Conservation (phyloP, 1,140 invertebrate genomes). For the Rhynchophorus ferrugineus region DNA sequence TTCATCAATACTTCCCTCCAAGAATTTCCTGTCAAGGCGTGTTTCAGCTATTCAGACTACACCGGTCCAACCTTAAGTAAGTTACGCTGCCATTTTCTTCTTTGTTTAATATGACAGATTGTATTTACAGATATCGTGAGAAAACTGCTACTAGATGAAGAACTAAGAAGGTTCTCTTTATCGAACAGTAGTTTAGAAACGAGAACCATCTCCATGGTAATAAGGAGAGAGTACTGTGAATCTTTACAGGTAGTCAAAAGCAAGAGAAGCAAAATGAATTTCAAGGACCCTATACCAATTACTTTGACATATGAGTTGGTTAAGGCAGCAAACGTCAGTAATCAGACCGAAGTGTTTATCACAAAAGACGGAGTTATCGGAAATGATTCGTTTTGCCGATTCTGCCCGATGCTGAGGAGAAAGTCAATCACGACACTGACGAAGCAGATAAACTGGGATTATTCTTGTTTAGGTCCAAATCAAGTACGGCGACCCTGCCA, state of each 20-base stretch:
- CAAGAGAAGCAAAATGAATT: slow-evolving; percentile 1
- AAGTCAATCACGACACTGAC: slow-evolving; percentile 23
- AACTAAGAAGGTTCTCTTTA: slow-evolving; percentile 29
- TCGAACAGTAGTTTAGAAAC: slow-evolving; percentile 8
- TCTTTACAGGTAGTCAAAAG: slow-evolving; percentile 6
- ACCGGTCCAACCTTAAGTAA: background rate
- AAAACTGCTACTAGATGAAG: slow-evolving; percentile 31
- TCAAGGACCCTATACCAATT: slow-evolving; percentile 12
- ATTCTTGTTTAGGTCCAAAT: slow-evolving; percentile 37
- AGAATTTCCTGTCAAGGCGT: slow-evolving; percentile 16
- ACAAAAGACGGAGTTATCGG: background rate
- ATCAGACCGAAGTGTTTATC: slow-evolving; percentile 6
- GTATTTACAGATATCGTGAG: slow-evolving; percentile 21
- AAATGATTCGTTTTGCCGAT: slow-evolving; percentile 16
- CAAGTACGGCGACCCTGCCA: slow-evolving; percentile 30
- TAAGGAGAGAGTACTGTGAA: slow-evolving; percentile 3
- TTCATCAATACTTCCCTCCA: slow-evolving; percentile 9
- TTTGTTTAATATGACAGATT: background rate
- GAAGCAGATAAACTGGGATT: slow-evolving; percentile 33
- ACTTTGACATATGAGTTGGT: slow-evolving; percentile 9
- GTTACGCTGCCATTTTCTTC: background rate
- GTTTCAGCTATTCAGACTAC: slow-evolving; percentile 11
- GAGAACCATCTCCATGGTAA: background rate
- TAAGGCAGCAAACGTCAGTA: background rate
- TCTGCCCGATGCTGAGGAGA: slow-evolving; percentile 10